Evolutionary conservation across 2,888 invertebrate genomes (phyloP).

Genomic region (Lithosia quadra): DNA sequence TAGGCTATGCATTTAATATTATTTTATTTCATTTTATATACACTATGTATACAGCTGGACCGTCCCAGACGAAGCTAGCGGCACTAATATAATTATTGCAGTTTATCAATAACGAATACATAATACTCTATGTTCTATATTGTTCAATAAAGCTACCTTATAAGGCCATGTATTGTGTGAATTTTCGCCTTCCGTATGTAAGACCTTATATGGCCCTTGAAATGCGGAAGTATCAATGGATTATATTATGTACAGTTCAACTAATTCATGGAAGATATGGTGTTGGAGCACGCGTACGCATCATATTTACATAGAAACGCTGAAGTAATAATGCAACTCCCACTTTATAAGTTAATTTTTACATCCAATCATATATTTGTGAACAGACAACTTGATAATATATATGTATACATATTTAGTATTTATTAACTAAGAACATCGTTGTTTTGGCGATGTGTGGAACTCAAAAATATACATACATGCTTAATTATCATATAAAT

Average conservation of each 20-base stretch:
- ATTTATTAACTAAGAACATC: constrained; percentile 48
- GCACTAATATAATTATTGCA: constrained; percentile 9
- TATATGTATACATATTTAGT: constrained; percentile 31
- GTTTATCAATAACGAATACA: constrained; percentile 3
- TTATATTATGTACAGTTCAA: constrained; percentile 41
- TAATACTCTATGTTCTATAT: constrained; percentile 9
- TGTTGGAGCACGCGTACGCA: constrained; percentile 28
- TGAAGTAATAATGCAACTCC: constrained; percentile 38
- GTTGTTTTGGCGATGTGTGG: constrained; percentile 34
- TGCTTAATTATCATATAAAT: constrained; percentile 63
- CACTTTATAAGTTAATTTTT: constrained; percentile 33
- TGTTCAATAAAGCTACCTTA: constrained; percentile 20
- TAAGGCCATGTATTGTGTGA: constrained; percentile 20
- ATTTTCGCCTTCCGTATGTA: constrained; percentile 33
- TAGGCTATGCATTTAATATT: no score
- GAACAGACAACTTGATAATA: constrained; percentile 51
- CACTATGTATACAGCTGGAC: constrained; percentile 24
- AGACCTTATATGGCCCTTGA: constrained; percentile 21
- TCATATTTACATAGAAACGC: constrained; percentile 43
- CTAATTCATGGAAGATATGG: constrained; percentile 47
- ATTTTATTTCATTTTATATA: constrained; percentile 30
- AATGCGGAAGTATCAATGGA: constrained; percentile 33
- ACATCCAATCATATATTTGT: constrained; percentile 43
- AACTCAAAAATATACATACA: constrained; percentile 50
- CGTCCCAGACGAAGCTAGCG: constrained; percentile 5